A percentile compares a stretch with the other conserved stretches of the same genome.
Conservation (phyloP, 2,113 vertebrate genomes). For the Pseudonaja textilis region DNA sequence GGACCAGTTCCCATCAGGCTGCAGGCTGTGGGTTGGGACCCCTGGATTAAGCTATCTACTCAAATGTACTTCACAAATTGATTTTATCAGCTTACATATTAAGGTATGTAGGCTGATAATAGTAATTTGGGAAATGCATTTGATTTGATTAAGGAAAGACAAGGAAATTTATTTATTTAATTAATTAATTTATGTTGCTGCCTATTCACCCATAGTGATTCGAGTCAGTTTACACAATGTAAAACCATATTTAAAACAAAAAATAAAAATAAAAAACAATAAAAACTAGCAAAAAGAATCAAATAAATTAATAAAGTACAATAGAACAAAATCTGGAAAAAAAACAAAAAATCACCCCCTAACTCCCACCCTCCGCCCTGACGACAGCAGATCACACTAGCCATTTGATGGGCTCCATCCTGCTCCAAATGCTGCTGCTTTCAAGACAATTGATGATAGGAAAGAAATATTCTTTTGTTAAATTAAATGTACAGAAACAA, state of each 20-base stretch:
- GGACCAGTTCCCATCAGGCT: background rate
- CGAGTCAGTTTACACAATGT: no score
- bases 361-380: no score
- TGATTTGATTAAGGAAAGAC: background rate
- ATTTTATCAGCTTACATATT: background rate
- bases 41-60: background rate
- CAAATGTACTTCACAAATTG: background rate
- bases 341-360: no score
- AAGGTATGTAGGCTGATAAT: background rate
- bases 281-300: no score
- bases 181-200: no score
- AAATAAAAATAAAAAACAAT: no score
- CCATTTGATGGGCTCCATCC: no score
- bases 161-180: background rate
- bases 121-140: background rate
- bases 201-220: no score
- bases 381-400: no score
- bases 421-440: background rate
- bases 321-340: no score
- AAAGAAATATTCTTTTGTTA: background rate
- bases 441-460: background rate
- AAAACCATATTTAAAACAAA: no score
- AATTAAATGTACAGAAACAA: background rate
- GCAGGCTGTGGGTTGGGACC: background rate
- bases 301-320: no score